Conservation (phyloP, 2,797 vertebrate species). For the Gambelia wislizenii region DNA sequence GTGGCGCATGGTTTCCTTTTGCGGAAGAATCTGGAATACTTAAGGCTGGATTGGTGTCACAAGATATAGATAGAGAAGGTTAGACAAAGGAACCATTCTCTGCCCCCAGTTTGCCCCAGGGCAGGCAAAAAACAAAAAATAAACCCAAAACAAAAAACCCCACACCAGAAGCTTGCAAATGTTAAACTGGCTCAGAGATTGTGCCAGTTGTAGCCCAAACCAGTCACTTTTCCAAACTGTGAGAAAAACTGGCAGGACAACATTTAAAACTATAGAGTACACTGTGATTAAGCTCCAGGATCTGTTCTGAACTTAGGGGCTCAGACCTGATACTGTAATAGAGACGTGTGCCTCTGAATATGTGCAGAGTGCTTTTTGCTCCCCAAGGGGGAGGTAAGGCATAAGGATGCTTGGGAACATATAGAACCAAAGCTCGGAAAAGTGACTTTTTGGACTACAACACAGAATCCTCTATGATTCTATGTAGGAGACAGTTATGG, state of each 20-base stretch:
- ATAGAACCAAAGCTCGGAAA: no score
- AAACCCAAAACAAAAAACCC: no score
- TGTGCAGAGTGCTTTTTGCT: neutral
- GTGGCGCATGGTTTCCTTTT: neutral
- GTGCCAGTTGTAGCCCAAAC: no score
- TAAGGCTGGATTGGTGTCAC: conserved; percentile 18
- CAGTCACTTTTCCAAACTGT: no score
- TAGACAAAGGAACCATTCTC: conserved; percentile 25
- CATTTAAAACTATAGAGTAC: neutral
- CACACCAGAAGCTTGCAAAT: no score
- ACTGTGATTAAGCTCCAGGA: accelerated
- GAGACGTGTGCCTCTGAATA: neutral
- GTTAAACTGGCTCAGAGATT: no score
- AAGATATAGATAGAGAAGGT: conserved; percentile 7
- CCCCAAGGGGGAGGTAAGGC: neutral
- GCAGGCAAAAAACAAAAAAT: neutral
- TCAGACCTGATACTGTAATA: neutral
- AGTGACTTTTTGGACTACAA: no score
- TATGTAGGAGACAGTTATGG: no score
- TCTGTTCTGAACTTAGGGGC: neutral
- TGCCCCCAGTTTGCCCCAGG: neutral
- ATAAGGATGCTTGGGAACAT: no score
- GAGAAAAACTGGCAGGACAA: neutral
- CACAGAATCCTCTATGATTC: no score
- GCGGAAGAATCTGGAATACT: neutral